Conservation (phyloP, 92 coral and sea anemone genomes). For the Palythoa grandiflora region DNA sequence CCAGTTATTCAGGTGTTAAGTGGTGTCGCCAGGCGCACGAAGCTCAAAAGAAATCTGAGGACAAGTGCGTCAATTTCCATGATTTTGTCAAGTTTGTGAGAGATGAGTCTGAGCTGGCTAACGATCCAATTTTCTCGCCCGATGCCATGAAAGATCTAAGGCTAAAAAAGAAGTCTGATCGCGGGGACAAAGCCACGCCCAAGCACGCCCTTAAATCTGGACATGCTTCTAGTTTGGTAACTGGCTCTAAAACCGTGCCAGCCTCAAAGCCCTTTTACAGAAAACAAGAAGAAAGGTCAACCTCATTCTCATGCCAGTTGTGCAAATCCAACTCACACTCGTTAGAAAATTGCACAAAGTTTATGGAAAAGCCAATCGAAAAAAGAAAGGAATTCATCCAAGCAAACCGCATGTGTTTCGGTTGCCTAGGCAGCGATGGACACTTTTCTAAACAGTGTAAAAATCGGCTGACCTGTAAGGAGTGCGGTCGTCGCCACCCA, state of each 20-base stretch:
- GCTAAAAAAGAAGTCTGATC: conserved; percentile 27
- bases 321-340: conserved; percentile 34
- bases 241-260: conserved; percentile 31
- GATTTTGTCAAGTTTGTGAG: conserved; percentile 51
- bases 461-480: conserved; percentile 9
- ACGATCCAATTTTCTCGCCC: conserved; percentile 63
- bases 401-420: conserved; percentile 10
- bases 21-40: conserved; percentile 62
- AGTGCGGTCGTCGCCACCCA: conserved; percentile 18
- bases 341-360: conserved; percentile 22
- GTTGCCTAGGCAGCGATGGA: conserved; percentile 8
- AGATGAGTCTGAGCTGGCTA: conserved; percentile 56
- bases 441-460: conserved; percentile 22
- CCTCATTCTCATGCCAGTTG: conserved; percentile 41
- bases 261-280: conserved; percentile 10
- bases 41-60: conserved; percentile 12
- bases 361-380: conserved; percentile 24
- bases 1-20: conserved; percentile 50
- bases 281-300: conserved; percentile 16
- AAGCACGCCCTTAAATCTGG: conserved; percentile 29
- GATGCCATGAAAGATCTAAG: conserved; percentile 30
- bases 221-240: conserved; percentile 25
- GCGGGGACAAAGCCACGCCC: conserved; percentile 27
- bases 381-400: conserved; percentile 1
- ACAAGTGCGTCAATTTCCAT: conserved; percentile 21